phyloP scores from a whole-genome alignment of 2,113 vertebrate genomes.

The Edolisoma coerulescens region DNA sequence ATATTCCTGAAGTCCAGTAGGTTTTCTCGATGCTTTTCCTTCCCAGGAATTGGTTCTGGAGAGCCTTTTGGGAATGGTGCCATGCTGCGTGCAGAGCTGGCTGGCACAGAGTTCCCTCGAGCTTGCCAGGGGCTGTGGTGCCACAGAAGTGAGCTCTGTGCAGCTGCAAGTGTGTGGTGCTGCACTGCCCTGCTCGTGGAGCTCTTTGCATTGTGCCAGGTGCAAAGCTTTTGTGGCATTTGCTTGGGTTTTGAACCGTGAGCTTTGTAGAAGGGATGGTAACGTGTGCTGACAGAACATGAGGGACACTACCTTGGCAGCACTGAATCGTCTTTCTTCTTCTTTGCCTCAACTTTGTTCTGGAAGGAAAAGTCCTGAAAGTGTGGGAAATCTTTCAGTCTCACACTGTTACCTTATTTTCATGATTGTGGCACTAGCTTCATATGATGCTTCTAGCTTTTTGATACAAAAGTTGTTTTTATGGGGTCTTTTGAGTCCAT shows the following conservation, averaged over 20 bases:
- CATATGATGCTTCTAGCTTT: background rate
- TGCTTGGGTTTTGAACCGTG: background rate
- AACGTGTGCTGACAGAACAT: background rate
- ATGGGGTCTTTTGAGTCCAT: background rate
- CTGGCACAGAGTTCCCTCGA: fast-evolving
- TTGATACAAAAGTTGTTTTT: background rate
- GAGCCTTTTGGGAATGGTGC: background rate
- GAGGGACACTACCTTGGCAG: background rate
- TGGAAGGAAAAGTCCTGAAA: background rate
- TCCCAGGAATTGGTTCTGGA: background rate
- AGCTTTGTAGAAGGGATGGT: background rate
- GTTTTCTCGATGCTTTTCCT: background rate
- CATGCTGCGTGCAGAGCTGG: background rate
- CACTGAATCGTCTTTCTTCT: background rate
- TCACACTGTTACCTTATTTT: background rate
- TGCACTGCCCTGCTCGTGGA: background rate
- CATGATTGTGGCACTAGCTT: background rate
- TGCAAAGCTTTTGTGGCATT: background rate
- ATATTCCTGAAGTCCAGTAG: background rate
- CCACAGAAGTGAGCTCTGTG: background rate
- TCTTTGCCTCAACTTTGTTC: background rate
- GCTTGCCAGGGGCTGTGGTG: background rate
- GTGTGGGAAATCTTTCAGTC: background rate
- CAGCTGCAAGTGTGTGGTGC: background rate
- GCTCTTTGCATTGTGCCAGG: background rate